Evolutionary conservation across 92 coral and sea anemone genomes (phyloP).

Genomic region (Zoanthus solanderi): DNA sequence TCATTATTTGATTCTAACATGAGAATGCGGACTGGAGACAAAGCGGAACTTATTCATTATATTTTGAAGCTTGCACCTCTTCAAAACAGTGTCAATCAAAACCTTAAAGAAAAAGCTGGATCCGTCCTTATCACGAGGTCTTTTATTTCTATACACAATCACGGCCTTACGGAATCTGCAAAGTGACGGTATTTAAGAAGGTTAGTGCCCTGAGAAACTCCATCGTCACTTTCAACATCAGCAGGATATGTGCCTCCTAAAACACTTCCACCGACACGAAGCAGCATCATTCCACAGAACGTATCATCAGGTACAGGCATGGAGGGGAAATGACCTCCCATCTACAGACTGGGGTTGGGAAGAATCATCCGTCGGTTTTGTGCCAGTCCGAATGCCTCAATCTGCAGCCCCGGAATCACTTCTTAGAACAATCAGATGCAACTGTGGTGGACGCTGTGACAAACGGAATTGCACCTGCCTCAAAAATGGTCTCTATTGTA

Average conservation of each 20-base stretch:
- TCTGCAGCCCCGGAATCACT: neutral
- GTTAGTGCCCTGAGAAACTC: neutral
- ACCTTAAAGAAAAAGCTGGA: neutral
- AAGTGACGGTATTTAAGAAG: conserved; percentile 35
- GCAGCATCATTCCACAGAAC: conserved; percentile 38
- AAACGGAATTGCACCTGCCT: neutral
- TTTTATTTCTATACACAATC: neutral
- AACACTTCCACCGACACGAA: conserved; percentile 4
- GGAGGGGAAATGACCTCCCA: conserved; percentile 49
- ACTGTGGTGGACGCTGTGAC: neutral
- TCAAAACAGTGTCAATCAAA: neutral
- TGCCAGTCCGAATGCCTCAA: neutral
- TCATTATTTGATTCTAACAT: conserved; percentile 34
- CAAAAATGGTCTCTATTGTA: neutral
- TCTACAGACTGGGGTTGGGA: too few species aligned
- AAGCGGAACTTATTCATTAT: conserved; percentile 32
- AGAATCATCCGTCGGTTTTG: neutral
- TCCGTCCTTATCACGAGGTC: neutral
- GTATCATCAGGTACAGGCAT: conserved; percentile 58
- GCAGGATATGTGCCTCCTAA: conserved; percentile 53
- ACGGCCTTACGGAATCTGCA: conserved; percentile 45
- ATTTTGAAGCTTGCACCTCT: neutral
- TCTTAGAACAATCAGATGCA: neutral
- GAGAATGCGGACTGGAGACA: conserved; percentile 50
- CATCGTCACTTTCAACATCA: conserved; percentile 14